Evolutionary conservation across 2,888 invertebrate species (phyloP).

Genomic region (Glyphotaelius pellucidus): DNA sequence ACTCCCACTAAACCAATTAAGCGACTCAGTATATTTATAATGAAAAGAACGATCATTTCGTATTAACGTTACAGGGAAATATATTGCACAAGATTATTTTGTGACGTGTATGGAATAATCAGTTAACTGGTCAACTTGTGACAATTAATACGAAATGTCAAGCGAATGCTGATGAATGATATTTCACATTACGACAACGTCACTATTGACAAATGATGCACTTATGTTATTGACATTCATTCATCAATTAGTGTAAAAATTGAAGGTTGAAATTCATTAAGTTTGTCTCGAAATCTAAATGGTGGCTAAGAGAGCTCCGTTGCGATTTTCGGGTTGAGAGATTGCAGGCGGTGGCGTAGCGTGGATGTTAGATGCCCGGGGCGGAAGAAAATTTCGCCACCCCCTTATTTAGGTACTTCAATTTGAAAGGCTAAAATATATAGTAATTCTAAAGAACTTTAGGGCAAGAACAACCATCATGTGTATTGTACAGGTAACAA

Average conservation of each 20-base stretch:
- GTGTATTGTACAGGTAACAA: no score
- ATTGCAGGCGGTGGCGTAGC: no score
- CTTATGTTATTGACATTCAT: background rate
- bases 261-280: background rate
- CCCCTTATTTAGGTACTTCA: no score
- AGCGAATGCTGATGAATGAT: background rate
- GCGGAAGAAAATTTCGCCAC: no score
- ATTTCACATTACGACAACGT: background rate
- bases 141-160: background rate
- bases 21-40: background rate
- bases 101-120: background rate
- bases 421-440: no score
- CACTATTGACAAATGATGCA: background rate
- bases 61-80: background rate
- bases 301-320: no score
- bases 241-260: background rate
- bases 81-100: background rate
- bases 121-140: background rate
- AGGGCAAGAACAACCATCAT: no score
- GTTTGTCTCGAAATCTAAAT: no score
- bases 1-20: conserved; percentile 25
- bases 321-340: no score
- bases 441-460: no score
- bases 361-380: no score
- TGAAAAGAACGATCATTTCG: background rate